phyloP scores from a whole-genome alignment of 2,797 vertebrate genomes.

The Crypturellus tataupa region DNA sequence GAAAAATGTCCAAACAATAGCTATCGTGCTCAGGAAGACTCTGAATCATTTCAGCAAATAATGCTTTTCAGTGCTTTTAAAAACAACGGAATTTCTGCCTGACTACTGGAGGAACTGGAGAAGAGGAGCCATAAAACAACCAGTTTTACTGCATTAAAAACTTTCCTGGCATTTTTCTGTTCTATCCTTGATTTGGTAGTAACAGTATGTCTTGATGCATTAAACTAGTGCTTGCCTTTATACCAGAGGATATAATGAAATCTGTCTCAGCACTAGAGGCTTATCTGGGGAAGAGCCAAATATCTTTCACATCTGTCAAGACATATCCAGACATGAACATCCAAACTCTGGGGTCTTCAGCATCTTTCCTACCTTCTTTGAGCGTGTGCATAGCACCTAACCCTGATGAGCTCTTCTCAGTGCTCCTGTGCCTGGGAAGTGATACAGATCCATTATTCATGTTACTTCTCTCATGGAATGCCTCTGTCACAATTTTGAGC shows the following conservation, averaged over 20 bases:
- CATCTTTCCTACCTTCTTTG: neutral
- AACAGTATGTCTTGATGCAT: neutral
- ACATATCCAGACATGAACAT: neutral
- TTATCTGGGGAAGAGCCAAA: neutral
- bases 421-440: neutral
- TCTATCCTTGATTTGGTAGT: neutral
- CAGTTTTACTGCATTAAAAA: neutral
- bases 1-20: conserved; percentile 4
- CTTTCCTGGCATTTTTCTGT: neutral
- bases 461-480: neutral
- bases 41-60: neutral
- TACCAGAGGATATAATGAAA: neutral
- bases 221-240: neutral
- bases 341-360: neutral
- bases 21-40: neutral
- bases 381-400: neutral
- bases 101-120: neutral
- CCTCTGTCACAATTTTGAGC: neutral
- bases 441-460: neutral
- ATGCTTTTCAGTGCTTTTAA: neutral
- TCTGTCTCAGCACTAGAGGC: neutral
- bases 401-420: neutral
- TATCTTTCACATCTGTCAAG: neutral
- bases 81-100: neutral
- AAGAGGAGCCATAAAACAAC: neutral